phyloP scores from a whole-genome alignment of 2,888 invertebrate genomes.

The Torymus aiolomorphi region DNA sequence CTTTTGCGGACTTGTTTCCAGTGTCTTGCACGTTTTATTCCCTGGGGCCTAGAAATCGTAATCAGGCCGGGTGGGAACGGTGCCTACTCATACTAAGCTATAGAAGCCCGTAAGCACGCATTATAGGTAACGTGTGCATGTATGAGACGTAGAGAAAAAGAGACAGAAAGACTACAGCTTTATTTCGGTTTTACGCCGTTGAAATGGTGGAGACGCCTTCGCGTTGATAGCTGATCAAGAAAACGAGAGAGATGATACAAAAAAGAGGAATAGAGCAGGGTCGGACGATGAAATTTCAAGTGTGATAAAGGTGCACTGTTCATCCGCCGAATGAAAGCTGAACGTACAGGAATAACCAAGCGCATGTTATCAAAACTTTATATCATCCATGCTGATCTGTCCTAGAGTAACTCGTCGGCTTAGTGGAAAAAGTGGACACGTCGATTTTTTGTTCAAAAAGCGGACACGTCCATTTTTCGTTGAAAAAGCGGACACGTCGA shows the following conservation, averaged over 20 bases:
- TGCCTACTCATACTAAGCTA: constrained; percentile 37
- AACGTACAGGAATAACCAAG: no score
- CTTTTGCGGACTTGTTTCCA: not conserved
- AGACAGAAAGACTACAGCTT: constrained; percentile 17
- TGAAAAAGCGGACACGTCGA: no score
- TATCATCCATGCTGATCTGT: no score
- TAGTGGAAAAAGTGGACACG: no score
- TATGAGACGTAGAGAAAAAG: not conserved
- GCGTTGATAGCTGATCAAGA: constrained; percentile 9
- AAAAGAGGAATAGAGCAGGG: no score
- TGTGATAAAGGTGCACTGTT: no score
- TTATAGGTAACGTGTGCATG: constrained; percentile 39
- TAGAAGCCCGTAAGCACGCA: constrained; percentile 51
- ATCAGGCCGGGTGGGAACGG: constrained; percentile 26
- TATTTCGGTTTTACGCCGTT: constrained; percentile 24
- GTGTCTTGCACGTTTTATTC: not conserved
- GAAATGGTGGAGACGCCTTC: constrained; percentile 15
- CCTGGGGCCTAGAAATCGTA: constrained; percentile 43
- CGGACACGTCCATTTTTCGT: no score
- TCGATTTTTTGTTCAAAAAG: no score
- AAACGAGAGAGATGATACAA: not conserved
- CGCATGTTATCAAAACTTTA: no score
- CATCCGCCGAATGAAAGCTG: no score
- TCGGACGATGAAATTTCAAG: no score
- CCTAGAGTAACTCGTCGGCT: no score